These are phyloP conservation scores for Larimichthys crocea DNA, from an alignment of 2,113 vertebrate species.

Conservation along the genomic window DNA sequence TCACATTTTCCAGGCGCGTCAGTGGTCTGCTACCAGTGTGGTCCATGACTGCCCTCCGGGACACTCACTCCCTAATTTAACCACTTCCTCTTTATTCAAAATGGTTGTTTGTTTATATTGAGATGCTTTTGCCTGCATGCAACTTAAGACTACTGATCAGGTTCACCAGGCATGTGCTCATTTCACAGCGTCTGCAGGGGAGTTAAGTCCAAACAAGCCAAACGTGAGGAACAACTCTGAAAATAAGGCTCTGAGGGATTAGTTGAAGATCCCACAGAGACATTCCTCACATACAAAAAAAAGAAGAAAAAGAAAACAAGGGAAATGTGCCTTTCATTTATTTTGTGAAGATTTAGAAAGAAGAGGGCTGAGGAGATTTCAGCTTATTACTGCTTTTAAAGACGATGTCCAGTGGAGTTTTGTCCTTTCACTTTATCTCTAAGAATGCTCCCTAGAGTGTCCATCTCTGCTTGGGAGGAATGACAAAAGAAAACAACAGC, in stretches of 20 bases:
- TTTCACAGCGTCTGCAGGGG: conserved; percentile 32
- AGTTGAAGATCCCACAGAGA: conserved; percentile 38
- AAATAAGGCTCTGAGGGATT: conserved; percentile 34
- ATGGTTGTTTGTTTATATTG: conserved; percentile 69
- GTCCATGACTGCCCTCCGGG: conserved; percentile 41
- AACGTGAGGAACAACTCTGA: conserved; percentile 19
- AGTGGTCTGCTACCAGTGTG: conserved; percentile 53
- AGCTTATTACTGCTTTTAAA: conserved; percentile 50
- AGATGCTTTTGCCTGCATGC: conserved; percentile 40
- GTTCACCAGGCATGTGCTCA: conserved; percentile 33
- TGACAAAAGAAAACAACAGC: conserved; percentile 76
- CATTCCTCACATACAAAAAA: conserved; percentile 22
- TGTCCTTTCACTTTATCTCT: conserved; percentile 58
- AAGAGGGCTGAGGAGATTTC: not conserved
- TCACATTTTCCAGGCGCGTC: conserved; percentile 52
- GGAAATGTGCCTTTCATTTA: conserved; percentile 36
- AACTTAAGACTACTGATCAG: conserved; percentile 50
- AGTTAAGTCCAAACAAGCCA: conserved; percentile 31
- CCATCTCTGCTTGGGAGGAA: conserved; percentile 54
- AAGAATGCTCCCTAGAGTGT: conserved; percentile 58
- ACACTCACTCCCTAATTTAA: conserved; percentile 48
- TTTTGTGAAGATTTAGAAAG: conserved; percentile 21
- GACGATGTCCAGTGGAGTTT: conserved; percentile 63
- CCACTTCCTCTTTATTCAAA: conserved; percentile 47
- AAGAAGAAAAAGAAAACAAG: not conserved